A percentile compares a stretch with the other conserved stretches of the same genome.
Conservation (phyloP, 2,888 invertebrate genomes). For the Sphecodes monilicornis region DNA sequence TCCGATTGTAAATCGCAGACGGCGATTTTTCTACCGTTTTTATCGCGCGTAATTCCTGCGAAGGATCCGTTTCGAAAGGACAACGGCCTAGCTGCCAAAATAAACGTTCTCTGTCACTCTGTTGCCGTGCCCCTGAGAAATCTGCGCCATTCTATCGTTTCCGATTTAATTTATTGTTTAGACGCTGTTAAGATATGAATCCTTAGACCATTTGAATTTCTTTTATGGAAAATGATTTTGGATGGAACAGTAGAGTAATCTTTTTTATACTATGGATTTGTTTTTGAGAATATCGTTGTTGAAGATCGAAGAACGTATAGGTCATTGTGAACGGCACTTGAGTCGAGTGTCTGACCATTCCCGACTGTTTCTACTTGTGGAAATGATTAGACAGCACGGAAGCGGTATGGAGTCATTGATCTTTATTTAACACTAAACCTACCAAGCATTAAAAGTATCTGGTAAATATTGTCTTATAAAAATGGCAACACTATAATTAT, state of each 20-base stretch:
- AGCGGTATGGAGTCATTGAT: neutral
- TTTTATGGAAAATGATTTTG: neutral
- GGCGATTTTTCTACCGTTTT: conserved; percentile 29
- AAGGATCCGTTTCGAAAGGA: conserved; percentile 18
- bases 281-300: neutral
- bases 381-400: neutral
- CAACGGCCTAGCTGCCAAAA: conserved; percentile 40
- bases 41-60: conserved; percentile 22
- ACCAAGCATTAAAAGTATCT: too few species aligned
- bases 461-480: too few species aligned
- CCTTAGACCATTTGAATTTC: neutral
- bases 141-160: conserved; percentile 5
- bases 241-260: neutral
- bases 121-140: conserved; percentile 16
- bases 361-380: neutral
- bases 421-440: too few species aligned
- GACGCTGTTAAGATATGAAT: neutral
- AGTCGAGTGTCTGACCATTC: neutral
- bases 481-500: too few species aligned
- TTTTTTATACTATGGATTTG: neutral
- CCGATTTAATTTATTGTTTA: neutral
- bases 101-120: conserved; percentile 32
- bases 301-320: neutral
- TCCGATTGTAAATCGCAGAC: conserved; percentile 12
- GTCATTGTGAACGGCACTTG: neutral